Conservation (phyloP, 2,113 vertebrate species). For the Rattus norvegicus region DNA sequence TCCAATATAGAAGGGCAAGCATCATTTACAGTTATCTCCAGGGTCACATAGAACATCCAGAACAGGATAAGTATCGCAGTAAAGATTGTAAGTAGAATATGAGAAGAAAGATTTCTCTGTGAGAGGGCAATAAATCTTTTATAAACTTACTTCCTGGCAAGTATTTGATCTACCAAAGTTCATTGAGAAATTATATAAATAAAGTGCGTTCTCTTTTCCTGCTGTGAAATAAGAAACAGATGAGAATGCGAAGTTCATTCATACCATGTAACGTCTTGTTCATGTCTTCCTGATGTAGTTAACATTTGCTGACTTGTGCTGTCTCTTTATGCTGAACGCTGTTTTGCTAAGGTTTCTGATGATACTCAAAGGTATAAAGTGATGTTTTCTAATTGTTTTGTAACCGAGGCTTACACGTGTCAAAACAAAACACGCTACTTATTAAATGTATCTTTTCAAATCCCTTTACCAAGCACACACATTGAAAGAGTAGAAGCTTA, state of each 20-base stretch:
- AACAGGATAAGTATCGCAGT: background rate
- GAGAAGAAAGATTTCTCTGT: background rate
- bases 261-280: background rate
- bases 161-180: background rate
- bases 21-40: background rate
- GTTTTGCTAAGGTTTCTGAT: background rate
- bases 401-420: background rate
- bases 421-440: background rate
- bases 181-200: background rate
- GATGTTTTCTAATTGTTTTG: conserved; percentile 1
- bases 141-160: background rate
- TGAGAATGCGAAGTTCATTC: background rate
- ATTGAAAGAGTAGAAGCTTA: background rate
- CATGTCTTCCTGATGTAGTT: background rate
- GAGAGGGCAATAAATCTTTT: background rate
- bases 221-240: background rate
- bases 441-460: background rate
- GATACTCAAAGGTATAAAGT: background rate
- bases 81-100: background rate
- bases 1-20: background rate
- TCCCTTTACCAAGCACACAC: background rate
- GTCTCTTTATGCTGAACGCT: background rate
- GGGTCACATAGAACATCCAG: background rate
- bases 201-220: background rate
- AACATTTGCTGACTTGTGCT: background rate